Base-by-base conservation (phyloP, 2,888 invertebrate genomes). In the Flexamia atlantica region DNA sequence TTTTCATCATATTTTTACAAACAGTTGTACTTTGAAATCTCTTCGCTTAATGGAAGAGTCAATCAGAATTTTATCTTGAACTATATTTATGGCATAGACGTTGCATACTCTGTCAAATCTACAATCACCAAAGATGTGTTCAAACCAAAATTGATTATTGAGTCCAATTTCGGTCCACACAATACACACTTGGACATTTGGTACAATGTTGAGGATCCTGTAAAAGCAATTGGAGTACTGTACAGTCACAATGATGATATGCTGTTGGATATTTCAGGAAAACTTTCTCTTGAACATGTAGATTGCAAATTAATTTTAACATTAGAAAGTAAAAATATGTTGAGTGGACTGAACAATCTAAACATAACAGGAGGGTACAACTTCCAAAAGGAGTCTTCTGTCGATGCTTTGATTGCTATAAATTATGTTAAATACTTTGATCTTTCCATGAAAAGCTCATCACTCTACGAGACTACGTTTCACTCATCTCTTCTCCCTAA, bases 401-500 rank as follows among this genome's bases (percentile, higher is more conserved):
- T 79, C 4, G 46, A 53, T 14, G 14, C 53, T 53, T 30, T 14
- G 17, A 10, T 79, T 3, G 12, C 17, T 14, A 53, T 30, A n/a
- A 53, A 79, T 30, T 50, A 30, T 53, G n/a, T 79, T 12, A 79
- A 79, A 79, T 79, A 79, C 30, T 79, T 79, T 53, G 30, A 79
- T 50, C 32, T 79, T 3, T 53, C 17, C 17, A 4, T 79, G 17
- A 32, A 30, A 4, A 79, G 79, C 53, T 23, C 23, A 2, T 53
- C 79, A 1, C 79, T 79, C 9, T 79, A 79, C 25, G 17, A 32
- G 23, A 46, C 46, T n/a, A 7, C 25, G 7, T 79, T 79, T 30
- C 17, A 53, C 10, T 79, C 79, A 10, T 30, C 30, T 17, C 79
- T 79, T 12, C 3, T 79, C n/a, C 30, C 50, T 5, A 46, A 25